Conservation (phyloP, 2,113 vertebrate species). For the Vimba vimba region DNA sequence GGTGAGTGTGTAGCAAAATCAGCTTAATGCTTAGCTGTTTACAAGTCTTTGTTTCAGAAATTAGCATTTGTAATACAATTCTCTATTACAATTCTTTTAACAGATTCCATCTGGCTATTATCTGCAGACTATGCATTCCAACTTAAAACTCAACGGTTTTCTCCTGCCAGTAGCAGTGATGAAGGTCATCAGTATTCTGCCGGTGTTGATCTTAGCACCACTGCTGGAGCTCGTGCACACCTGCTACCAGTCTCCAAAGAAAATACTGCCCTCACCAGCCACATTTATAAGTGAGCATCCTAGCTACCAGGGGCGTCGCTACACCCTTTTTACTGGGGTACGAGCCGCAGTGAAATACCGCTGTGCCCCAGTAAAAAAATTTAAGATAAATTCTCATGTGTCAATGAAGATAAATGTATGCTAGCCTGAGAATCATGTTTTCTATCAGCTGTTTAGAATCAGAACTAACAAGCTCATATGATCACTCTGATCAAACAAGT, state of each 20-base stretch:
- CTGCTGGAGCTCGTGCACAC: slow-evolving; percentile 80
- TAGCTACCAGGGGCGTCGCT: neutral
- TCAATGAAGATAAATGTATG: too few relatives aligned
- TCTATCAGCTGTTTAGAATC: too few relatives aligned
- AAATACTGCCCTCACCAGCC: slow-evolving; percentile 71
- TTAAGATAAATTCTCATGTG: too few relatives aligned
- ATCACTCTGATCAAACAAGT: too few relatives aligned
- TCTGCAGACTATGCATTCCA: slow-evolving; percentile 93
- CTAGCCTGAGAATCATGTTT: too few relatives aligned
- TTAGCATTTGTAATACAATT: neutral
- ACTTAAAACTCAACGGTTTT: slow-evolving; percentile 80
- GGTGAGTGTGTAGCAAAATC: slow-evolving; percentile 66
- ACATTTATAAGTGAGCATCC: slow-evolving; percentile 80
- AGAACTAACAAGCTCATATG: too few relatives aligned
- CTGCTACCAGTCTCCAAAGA: slow-evolving; percentile 69
- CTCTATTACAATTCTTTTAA: neutral
- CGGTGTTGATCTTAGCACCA: slow-evolving; percentile 83
- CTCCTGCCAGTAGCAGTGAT: slow-evolving; percentile 86
- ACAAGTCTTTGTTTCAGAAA: neutral
- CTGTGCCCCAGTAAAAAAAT: too few relatives aligned
- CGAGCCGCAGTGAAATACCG: too few relatives aligned
- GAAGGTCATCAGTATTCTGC: slow-evolving; percentile 87
- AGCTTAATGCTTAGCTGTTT: neutral
- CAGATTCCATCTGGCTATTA: slow-evolving; percentile 94
- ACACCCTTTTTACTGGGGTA: too few relatives aligned